A percentile compares a stretch with the other conserved stretches of the same genome.
These are phyloP conservation scores for Choloepus didactylus DNA, from an alignment of 2,797 vertebrate genomes.

Conservation along the genomic window DNA sequence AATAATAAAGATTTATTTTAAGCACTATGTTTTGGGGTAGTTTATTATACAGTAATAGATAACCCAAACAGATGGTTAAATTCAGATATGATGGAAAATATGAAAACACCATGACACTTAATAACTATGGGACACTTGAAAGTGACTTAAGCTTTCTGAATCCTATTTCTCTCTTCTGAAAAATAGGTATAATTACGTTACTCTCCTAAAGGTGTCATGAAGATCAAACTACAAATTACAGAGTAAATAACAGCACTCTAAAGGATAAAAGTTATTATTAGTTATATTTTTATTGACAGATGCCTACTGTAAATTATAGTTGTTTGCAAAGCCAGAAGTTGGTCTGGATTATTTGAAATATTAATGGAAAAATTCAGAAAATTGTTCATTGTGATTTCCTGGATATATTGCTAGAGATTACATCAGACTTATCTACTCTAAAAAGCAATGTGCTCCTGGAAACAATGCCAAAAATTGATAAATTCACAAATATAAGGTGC, in stretches of 20 bases:
- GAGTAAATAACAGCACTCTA: background rate
- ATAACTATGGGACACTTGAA: background rate
- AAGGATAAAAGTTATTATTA: background rate
- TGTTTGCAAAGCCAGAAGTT: background rate
- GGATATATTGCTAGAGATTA: background rate
- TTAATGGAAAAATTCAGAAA: background rate
- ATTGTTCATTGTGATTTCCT: background rate
- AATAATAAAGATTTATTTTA: background rate
- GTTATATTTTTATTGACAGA: conserved; percentile 39
- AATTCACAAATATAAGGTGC: background rate
- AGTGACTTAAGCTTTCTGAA: background rate
- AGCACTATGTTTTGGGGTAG: background rate
- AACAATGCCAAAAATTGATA: background rate
- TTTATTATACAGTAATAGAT: background rate
- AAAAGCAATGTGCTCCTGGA: background rate
- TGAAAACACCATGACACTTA: background rate
- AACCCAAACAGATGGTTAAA: background rate
- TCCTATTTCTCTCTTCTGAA: background rate
- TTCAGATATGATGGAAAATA: background rate
- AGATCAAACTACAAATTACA: conserved; percentile 6
- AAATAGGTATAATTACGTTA: background rate
- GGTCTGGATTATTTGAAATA: background rate
- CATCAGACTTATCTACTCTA: background rate
- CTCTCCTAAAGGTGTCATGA: background rate
- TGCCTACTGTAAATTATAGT: background rate